Evolutionary conservation across 2,113 vertebrate species (phyloP), one percentile per base, ranked within the genome.

Genomic region (Xenopus laevis): DNA sequence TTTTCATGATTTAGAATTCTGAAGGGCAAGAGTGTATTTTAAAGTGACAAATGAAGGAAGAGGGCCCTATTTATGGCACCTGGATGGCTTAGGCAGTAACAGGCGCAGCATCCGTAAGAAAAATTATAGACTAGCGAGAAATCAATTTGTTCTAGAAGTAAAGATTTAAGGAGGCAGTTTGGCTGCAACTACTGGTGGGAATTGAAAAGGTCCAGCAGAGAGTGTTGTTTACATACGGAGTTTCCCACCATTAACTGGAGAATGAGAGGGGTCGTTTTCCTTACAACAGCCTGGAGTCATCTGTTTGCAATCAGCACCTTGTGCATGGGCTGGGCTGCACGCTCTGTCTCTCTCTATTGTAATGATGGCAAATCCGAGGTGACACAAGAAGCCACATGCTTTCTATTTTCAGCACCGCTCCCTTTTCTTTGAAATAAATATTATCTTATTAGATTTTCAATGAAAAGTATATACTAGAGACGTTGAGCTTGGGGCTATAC

Each of bases 131-230:
- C 84, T 84, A 79, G 83, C 84, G 81, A 73, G 44, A 90, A 91
- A 92, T 90, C 65, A 65, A 88, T 92, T 90, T 79, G 88, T 90
- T 90, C 87, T 85, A 88, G 86, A 84, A 84, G 79, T 79, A 83
- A 83, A 85, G 86, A 40, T 40, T 87, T 83, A 79, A 87, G 85
- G 89, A 84, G 80, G 81, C 76, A 2, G 0, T 20, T 70, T 73
- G 84, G 81, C 79, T 80, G 82, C 71, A 23, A 78, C 75, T 65
- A 81, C 81, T 0, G 46, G 80, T 89, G 89, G 87, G 87, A 90
- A 87, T 57, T 77, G 74, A 68, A 44, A 81, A 78, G 82, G 84
- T 79, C 68, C 7, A 72, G 77, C 75, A 70, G 33, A 40, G 79
- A 73, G 74, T 78, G 85, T 86, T 87, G 86, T 87, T 89, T 89